Percentiles rank a stretch among this genome's conserved stretches.
Conservation (phyloP, 2,888 invertebrate species). For the Parasteatoda lunata region DNA sequence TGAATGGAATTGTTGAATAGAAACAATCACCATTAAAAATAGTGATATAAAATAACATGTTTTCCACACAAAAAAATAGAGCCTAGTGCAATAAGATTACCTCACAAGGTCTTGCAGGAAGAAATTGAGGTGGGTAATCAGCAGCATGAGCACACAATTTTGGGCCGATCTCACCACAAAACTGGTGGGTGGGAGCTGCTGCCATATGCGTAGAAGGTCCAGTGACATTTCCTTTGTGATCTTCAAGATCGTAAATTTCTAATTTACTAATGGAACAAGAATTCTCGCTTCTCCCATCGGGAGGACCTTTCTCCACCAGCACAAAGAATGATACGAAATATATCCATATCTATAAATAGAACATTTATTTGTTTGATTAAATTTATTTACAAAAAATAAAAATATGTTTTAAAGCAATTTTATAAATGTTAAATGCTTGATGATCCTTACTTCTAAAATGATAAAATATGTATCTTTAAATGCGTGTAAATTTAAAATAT, state of each 20-base stretch:
- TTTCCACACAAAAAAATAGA: background rate
- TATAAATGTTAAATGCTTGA: too few relatives aligned
- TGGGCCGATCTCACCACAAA: constrained; percentile 71
- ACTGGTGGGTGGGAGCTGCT: constrained; percentile 78
- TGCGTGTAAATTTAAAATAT: too few relatives aligned
- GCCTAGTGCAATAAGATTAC: constrained; percentile 63
- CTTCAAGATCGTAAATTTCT: constrained; percentile 68
- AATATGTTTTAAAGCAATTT: too few relatives aligned
- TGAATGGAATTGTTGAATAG: background rate
- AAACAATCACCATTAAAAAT: background rate
- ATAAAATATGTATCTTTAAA: too few relatives aligned
- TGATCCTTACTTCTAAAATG: too few relatives aligned
- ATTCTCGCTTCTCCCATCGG: constrained; percentile 61
- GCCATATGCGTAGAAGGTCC: constrained; percentile 19
- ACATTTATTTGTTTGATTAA: background rate
- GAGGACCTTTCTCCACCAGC: constrained; percentile 75
- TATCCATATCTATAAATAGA: constrained; percentile 81
- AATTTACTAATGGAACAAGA: constrained; percentile 68
- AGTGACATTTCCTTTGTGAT: constrained; percentile 20
- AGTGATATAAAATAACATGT: background rate
- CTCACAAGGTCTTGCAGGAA: constrained; percentile 71
- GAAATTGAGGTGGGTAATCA: constrained; percentile 70
- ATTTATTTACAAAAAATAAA: too few relatives aligned
- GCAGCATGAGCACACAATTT: constrained; percentile 71
- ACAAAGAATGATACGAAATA: constrained; percentile 90